phyloP scores from a whole-genome alignment of 1,140 invertebrate species.

The Drosophila murphyi region DNA sequence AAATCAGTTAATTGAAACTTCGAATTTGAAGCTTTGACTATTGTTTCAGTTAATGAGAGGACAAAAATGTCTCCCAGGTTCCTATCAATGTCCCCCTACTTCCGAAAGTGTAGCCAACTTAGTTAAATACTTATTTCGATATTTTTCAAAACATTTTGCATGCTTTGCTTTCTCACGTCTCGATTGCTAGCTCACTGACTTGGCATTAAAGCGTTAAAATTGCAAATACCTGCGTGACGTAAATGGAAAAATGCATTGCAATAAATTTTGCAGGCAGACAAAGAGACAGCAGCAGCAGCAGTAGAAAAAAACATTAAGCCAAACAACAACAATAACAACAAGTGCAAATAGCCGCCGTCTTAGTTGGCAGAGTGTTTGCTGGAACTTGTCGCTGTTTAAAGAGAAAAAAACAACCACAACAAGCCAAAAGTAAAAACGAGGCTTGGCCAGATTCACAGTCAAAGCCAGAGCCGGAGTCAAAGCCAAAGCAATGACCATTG shows the following conservation, averaged over 20 bases:
- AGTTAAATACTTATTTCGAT: conserved; percentile 1
- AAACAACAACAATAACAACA: conserved; percentile 4
- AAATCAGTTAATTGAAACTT: conserved; percentile 3
- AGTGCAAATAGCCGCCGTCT: conserved; percentile 32
- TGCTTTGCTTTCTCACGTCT: conserved; percentile 19
- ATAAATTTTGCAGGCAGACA: conserved; percentile 61
- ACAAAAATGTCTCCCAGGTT: neutral
- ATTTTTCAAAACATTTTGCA: conserved; percentile 14
- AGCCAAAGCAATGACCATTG: conserved; percentile 58
- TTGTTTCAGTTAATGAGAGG: neutral
- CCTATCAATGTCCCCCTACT: neutral
- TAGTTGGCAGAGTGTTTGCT: conserved; percentile 35
- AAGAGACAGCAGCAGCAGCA: conserved; percentile 28
- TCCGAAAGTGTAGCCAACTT: neutral
- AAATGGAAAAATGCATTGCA: conserved; percentile 66
- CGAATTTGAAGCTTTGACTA: too few species aligned
- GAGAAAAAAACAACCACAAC: conserved; percentile 41
- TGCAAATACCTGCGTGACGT: conserved; percentile 61
- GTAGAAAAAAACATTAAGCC: neutral
- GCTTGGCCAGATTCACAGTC: conserved; percentile 21
- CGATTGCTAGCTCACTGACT: conserved; percentile 2
- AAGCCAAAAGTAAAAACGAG: conserved; percentile 41
- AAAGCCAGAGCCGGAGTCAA: conserved; percentile 19
- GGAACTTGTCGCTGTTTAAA: conserved; percentile 43
- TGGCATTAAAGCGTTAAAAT: conserved; percentile 62